Evolutionary conservation across 2,797 vertebrate species (phyloP), one percentile per base, ranked within the genome.

Genomic region (Aphelocoma californica): DNA sequence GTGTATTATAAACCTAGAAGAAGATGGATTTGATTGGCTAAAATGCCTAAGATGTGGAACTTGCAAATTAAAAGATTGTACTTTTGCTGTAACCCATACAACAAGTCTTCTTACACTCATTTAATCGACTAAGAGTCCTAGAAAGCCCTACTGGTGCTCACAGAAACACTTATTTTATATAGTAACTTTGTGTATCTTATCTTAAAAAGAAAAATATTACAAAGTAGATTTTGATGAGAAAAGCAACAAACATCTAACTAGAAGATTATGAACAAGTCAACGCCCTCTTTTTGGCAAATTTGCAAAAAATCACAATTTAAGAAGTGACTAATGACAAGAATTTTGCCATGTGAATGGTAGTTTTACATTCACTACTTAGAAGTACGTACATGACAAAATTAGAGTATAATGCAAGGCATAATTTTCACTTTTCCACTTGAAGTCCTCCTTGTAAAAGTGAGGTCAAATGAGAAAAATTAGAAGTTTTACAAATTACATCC

Each of bases 261-360:
- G 3, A 77, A 74, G 8, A 70, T 26, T 12, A 80, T 18, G 20
- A 80, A 42, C 5, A 56, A 70, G 14, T 2, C 25, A 77, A 75
- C 6, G 2, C 2, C 4, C 1, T 14, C 54, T 58, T n/a, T n/a
- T 18, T 5, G 8, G 16, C 51, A n/a, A 78, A 60, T 56, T 26
- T 32, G 5, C n/a, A 62, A 79, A 90, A 34, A 62, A 24, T 6
- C 14, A 47, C 13, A 60, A 50, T 18, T 31, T 19, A 58, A 57
- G 26, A 77, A 50, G 19, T 10, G 32, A 57, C 20, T 58, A 78
- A 77, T 1, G 0, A 73, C 36, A 72, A 77, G 9, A 85, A 48
- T 18, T 62, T 71, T 54, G 38, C 16, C 14, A 65, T 2, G 11
- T 40, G 23, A 73, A 50, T 24, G 69, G 12, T 2, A 18, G 20